Conservation (phyloP, 2,113 vertebrate genomes). For the Mormyrus iriodes region DNA sequence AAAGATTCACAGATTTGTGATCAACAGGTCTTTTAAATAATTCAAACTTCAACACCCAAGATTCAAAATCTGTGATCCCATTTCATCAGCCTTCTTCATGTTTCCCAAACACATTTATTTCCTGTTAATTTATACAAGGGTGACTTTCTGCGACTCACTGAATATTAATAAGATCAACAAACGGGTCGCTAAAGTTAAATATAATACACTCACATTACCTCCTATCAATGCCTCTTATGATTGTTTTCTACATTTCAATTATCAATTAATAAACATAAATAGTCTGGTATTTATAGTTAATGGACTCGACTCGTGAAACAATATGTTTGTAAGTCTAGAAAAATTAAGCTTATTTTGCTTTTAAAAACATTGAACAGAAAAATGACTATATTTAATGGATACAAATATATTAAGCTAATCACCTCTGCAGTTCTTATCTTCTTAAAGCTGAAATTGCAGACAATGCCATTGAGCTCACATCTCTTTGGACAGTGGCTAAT, state of each 20-base stretch:
- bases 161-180: not conserved
- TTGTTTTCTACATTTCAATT: not conserved
- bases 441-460: slow-evolving; percentile 21
- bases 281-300: not conserved
- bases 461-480: slow-evolving; percentile 49
- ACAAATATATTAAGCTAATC: slow-evolving; percentile 25
- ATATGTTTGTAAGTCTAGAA: not conserved
- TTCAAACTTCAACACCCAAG: not conserved
- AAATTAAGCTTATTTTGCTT: not conserved
- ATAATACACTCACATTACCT: not conserved
- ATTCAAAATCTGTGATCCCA: not conserved
- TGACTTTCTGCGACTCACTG: not conserved
- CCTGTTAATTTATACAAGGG: not conserved
- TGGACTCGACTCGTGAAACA: not conserved
- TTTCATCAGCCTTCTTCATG: not conserved
- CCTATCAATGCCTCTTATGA: not conserved
- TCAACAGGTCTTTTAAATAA: not conserved
- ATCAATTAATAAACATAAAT: not conserved
- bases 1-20: not conserved
- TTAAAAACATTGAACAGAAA: not conserved
- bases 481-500: slow-evolving; percentile 42
- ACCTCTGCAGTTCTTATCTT: slow-evolving; percentile 17
- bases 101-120: not conserved
- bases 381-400: not conserved
- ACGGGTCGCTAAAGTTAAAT: not conserved